phyloP scores from a whole-genome alignment of 2,797 vertebrate genomes.

The Bradypus variegatus region DNA sequence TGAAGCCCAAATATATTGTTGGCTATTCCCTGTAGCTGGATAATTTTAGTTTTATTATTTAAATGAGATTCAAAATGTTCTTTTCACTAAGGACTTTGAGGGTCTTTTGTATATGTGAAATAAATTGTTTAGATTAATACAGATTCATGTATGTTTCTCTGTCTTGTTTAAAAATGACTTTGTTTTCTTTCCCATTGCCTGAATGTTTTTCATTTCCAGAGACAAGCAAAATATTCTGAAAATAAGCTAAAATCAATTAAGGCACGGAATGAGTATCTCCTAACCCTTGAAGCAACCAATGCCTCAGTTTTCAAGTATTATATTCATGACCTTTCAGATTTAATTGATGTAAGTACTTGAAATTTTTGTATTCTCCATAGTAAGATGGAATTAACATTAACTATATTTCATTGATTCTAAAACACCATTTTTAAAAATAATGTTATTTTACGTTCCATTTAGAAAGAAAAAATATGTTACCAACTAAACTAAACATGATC shows the following conservation, averaged over 20 bases:
- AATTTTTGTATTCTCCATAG: slow-evolving; percentile 44
- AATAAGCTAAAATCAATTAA: slow-evolving; percentile 99
- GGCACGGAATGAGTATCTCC: slow-evolving; percentile 96
- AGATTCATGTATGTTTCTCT: slow-evolving; percentile 29
- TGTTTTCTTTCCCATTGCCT: slow-evolving; percentile 42
- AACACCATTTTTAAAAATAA: background rate
- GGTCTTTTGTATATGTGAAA: slow-evolving; percentile 33
- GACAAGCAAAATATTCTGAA: slow-evolving; percentile 98
- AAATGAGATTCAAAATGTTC: slow-evolving; percentile 48
- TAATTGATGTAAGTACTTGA: slow-evolving; percentile 94
- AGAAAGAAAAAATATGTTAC: background rate
- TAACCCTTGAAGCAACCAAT: slow-evolving; percentile 97
- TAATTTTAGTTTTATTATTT: slow-evolving; percentile 50
- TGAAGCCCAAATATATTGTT: slow-evolving; percentile 40
- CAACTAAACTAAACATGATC: background rate
- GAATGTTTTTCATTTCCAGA: slow-evolving; percentile 75
- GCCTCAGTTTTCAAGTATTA: slow-evolving; percentile 99
- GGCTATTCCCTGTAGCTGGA: background rate
- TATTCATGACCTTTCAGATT: slow-evolving; percentile 96
- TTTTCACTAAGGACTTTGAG: slow-evolving; percentile 10
- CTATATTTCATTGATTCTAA: background rate
- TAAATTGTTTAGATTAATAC: slow-evolving; percentile 43
- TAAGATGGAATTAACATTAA: background rate
- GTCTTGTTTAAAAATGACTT: slow-evolving; percentile 42
- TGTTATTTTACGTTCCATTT: background rate